These are phyloP conservation scores for Brachynemurus nebulosus DNA, from an alignment of 2,888 invertebrate species.

Conservation along the genomic window DNA sequence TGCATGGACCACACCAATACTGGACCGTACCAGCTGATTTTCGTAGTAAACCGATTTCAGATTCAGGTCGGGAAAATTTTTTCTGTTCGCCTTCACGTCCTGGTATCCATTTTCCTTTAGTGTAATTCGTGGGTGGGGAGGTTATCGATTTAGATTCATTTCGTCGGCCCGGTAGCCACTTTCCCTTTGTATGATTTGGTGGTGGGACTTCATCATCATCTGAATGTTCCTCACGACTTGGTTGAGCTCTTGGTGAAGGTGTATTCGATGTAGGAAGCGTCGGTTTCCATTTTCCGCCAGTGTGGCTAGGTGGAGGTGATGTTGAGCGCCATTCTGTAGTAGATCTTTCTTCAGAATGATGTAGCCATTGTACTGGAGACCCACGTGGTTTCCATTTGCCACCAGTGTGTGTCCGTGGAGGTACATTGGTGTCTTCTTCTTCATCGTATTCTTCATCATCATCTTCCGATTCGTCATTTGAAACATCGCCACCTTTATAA, in stretches of 20 bases:
- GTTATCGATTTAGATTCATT: slow-evolving; percentile 3
- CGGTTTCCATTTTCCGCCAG: slow-evolving; percentile 58
- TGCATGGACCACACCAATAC: slow-evolving; percentile 72
- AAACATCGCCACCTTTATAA: slow-evolving; percentile 24
- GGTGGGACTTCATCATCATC: slow-evolving; percentile 41
- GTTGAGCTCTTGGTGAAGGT: slow-evolving; percentile 6
- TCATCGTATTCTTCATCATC: slow-evolving; percentile 30
- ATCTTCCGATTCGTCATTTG: slow-evolving; percentile 30
- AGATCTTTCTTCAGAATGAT: slow-evolving; percentile 14
- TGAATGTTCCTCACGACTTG: slow-evolving; percentile 19
- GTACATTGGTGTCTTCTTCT: slow-evolving; percentile 32
- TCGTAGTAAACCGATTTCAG: slow-evolving; percentile 9
- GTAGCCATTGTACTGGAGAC: slow-evolving; percentile 28
- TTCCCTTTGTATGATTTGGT: slow-evolving; percentile 58
- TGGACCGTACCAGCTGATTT: slow-evolving; percentile 33
- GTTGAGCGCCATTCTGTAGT: slow-evolving; percentile 43
- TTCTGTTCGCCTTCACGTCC: slow-evolving; percentile 23
- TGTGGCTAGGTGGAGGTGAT: slow-evolving; percentile 38
- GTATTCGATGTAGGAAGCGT: slow-evolving; percentile 19
- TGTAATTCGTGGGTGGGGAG: slow-evolving; percentile 50
- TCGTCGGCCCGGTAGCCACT: slow-evolving; percentile 58
- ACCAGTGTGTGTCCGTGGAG: slow-evolving; percentile 43
- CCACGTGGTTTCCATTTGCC: slow-evolving; percentile 62
- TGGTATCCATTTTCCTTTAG: slow-evolving; percentile 73
- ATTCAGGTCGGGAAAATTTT: slow-evolving; percentile 9